These are phyloP conservation scores for Limanda limanda DNA, from an alignment of 2,113 vertebrate species.

Conservation along the genomic window DNA sequence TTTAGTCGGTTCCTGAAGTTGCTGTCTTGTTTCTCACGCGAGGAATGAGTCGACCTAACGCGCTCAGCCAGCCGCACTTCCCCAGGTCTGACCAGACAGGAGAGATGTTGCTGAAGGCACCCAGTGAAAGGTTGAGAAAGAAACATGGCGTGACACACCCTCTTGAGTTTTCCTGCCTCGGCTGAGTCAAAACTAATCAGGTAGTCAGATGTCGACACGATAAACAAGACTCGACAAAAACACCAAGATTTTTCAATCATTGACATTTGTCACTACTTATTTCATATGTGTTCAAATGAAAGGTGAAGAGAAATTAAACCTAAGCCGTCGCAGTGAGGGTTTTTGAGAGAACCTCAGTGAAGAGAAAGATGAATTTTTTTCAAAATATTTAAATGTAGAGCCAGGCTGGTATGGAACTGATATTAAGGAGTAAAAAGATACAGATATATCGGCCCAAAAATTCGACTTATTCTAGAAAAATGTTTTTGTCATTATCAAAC, in stretches of 20 bases:
- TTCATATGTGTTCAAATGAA: not conserved
- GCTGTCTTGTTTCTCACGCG: constrained; percentile 72
- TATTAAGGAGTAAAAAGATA: too few species aligned
- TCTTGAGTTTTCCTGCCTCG: constrained; percentile 4
- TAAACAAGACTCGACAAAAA: not conserved
- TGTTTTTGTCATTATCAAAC: not conserved
- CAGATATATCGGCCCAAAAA: too few species aligned
- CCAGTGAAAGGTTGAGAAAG: not conserved
- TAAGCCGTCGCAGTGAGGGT: too few species aligned
- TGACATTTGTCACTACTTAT: not conserved
- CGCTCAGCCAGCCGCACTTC: constrained; percentile 70
- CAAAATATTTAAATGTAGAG: too few species aligned
- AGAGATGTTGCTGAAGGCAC: constrained; percentile 48
- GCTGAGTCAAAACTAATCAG: not conserved
- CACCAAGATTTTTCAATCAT: not conserved
- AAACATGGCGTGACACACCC: constrained; percentile 13
- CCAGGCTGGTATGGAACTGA: too few species aligned
- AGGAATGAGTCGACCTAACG: constrained; percentile 67
- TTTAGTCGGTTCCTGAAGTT: constrained; percentile 26
- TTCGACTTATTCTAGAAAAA: too few species aligned
- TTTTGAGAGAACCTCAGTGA: too few species aligned
- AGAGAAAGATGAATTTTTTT: too few species aligned
- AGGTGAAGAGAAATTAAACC: not conserved
- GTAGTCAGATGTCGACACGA: not conserved
- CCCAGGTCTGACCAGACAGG: constrained; percentile 52